Evolutionary conservation across 1,140 invertebrate genomes (phyloP).

Genomic region (Drosophila repletoides): DNA sequence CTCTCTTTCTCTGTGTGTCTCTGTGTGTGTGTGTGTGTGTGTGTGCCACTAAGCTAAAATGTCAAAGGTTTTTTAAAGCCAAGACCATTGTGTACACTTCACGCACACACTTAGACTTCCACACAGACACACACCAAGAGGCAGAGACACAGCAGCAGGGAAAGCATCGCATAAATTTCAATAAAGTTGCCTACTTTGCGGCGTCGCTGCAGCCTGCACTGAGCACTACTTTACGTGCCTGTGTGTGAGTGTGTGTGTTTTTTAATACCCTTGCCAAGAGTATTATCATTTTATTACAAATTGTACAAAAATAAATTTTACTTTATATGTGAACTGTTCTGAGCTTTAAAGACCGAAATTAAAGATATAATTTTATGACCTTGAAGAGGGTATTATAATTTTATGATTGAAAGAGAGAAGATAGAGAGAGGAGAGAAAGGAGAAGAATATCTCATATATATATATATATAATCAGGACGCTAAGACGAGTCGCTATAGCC

Average conservation of each 20-base stretch:
- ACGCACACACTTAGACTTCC: neutral
- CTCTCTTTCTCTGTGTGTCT: neutral
- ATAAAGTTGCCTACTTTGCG: slow-evolving; percentile 45
- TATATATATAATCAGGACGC: too few species aligned
- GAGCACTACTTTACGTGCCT: slow-evolving; percentile 4
- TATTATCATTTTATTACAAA: too few species aligned
- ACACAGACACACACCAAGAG: neutral
- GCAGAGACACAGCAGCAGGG: neutral
- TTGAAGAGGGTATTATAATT: too few species aligned
- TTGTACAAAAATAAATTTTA: too few species aligned
- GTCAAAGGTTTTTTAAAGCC: slow-evolving; percentile 40
- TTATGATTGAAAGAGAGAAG: too few species aligned
- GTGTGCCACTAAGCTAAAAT: slow-evolving; percentile 34
- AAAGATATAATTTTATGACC: too few species aligned
- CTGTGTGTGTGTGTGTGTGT: slow-evolving; percentile 9
- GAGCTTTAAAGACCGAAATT: too few species aligned
- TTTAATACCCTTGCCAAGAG: too few species aligned
- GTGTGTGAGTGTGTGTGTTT: slow-evolving; percentile 1
- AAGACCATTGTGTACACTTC: slow-evolving; percentile 30
- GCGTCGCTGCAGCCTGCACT: slow-evolving; percentile 23
- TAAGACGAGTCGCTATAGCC: too few species aligned
- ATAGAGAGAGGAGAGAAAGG: too few species aligned
- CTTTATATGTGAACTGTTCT: too few species aligned
- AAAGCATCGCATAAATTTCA: slow-evolving; percentile 34
- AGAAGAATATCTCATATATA: too few species aligned